Conservation (phyloP, 2,888 invertebrate genomes). For the Amphimallon solstitiale region DNA sequence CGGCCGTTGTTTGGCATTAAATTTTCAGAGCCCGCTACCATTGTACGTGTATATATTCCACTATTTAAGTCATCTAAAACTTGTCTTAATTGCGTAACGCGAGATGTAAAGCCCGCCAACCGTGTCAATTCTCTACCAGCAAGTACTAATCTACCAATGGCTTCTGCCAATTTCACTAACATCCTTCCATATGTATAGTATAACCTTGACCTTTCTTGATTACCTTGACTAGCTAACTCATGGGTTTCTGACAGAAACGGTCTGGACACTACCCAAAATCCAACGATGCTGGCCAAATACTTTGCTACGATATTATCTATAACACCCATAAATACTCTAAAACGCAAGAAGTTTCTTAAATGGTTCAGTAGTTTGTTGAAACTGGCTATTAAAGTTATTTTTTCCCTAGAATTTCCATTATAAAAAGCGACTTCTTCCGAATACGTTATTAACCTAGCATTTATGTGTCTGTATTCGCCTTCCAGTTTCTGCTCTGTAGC, state of each 20-base stretch:
- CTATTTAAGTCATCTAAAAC: slow-evolving; percentile 86
- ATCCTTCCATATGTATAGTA: slow-evolving; percentile 98
- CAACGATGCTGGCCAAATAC: slow-evolving; percentile 95
- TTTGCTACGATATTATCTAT: slow-evolving; percentile 96
- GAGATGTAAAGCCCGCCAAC: slow-evolving; percentile 91
- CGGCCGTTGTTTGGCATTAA: slow-evolving; percentile 77
- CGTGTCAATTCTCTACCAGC: slow-evolving; percentile 95
- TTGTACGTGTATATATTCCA: slow-evolving; percentile 77
- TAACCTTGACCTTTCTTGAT: slow-evolving; percentile 80
- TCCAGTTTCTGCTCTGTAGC: slow-evolving; percentile 97
- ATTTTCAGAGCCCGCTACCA: slow-evolving; percentile 66
- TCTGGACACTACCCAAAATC: slow-evolving; percentile 93
- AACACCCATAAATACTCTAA: slow-evolving; percentile 91
- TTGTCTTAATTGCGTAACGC: slow-evolving; percentile 88
- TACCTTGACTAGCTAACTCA: slow-evolving; percentile 72
- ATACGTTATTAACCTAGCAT: slow-evolving; percentile 94
- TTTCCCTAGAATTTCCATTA: slow-evolving; percentile 87
- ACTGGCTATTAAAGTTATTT: slow-evolving; percentile 85
- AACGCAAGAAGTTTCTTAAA: slow-evolving; percentile 86
- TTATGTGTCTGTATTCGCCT: slow-evolving; percentile 97
- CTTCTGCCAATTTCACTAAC: slow-evolving; percentile 96
- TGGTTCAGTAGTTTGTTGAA: slow-evolving; percentile 90
- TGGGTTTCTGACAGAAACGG: slow-evolving; percentile 88
- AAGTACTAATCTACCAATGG: slow-evolving; percentile 93
- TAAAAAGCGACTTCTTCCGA: slow-evolving; percentile 93